Conservation (phyloP, 2,797 vertebrate species). For the Gobionotothen gibberifrons region DNA sequence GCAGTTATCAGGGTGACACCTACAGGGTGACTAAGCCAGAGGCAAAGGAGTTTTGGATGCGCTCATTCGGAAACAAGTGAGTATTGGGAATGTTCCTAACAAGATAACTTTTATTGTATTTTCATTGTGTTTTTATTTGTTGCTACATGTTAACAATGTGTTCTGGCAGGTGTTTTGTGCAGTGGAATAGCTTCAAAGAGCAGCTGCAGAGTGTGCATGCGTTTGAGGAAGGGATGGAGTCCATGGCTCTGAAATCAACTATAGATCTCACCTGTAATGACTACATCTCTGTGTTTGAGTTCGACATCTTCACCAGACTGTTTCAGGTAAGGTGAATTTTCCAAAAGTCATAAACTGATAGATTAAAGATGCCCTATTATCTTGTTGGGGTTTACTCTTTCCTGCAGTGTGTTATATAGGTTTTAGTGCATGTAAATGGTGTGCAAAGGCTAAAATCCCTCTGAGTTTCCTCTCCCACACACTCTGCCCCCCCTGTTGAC, state of each 20-base stretch:
- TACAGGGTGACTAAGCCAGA: conserved; percentile 82
- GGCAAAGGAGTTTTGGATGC: conserved; percentile 88
- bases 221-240: conserved; percentile 85
- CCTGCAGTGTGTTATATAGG: too few relatives aligned
- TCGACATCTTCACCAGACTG: conserved; percentile 92
- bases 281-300: conserved; percentile 91
- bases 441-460: too few relatives aligned
- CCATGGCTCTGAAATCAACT: conserved; percentile 89
- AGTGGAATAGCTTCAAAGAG: conserved; percentile 85
- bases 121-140: neutral
- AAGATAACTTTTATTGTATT: neutral
- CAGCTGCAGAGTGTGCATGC: conserved; percentile 80
- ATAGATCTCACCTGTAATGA: conserved; percentile 90
- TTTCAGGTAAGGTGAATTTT: conserved; percentile 86
- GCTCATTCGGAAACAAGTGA: conserved; percentile 84
- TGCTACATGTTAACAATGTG: neutral
- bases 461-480: too few relatives aligned
- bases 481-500: too few relatives aligned
- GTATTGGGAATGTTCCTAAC: conserved; percentile 26
- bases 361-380: neutral
- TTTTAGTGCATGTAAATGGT: too few relatives aligned
- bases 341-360: neutral
- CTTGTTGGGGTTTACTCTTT: too few relatives aligned
- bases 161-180: conserved; percentile 84
- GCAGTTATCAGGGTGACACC: conserved; percentile 82